A percentile compares a stretch with the other conserved stretches of the same genome.
These are phyloP conservation scores for Drosophila takahashii DNA, from an alignment of 1,140 invertebrate species.

Conservation along the genomic window DNA sequence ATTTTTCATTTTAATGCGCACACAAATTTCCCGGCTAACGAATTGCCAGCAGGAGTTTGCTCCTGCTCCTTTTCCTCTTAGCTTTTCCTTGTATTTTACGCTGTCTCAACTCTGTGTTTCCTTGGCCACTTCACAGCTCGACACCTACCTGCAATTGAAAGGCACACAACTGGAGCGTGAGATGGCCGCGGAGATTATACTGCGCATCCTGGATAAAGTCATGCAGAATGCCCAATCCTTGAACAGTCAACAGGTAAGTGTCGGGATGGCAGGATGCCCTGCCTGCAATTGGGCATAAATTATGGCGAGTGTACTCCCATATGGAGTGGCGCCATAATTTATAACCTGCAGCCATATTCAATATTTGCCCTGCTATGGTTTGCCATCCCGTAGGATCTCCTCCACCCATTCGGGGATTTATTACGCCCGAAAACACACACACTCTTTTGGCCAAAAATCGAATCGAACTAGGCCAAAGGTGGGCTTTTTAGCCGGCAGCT, in stretches of 20 bases:
- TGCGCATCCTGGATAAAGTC: slow-evolving; percentile 84
- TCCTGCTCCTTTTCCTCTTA: slow-evolving; percentile 2
- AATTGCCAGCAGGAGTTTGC: slow-evolving; percentile 37
- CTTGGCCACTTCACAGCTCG: slow-evolving; percentile 76
- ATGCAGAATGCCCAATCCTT: slow-evolving; percentile 84
- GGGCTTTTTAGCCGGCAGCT: slow-evolving; percentile 45
- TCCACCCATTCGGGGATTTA: slow-evolving; percentile 58
- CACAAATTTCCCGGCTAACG: slow-evolving; percentile 80
- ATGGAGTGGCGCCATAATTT: slow-evolving; percentile 68
- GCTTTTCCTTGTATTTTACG: slow-evolving; percentile 38
- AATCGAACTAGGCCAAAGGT: slow-evolving; percentile 17
- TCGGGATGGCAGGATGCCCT: background rate
- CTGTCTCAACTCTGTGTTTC: slow-evolving; percentile 42
- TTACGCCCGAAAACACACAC: slow-evolving; percentile 33
- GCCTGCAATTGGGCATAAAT: slow-evolving; percentile 70
- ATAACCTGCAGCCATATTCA: slow-evolving; percentile 79
- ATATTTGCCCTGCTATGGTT: slow-evolving; percentile 62
- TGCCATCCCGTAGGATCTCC: slow-evolving; percentile 18
- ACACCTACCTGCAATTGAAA: slow-evolving; percentile 83
- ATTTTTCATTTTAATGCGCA: slow-evolving; percentile 84
- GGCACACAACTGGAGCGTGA: slow-evolving; percentile 84
- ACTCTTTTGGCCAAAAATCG: slow-evolving; percentile 5
- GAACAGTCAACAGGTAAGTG: slow-evolving; percentile 84
- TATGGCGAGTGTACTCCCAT: slow-evolving; percentile 42
- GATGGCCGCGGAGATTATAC: slow-evolving; percentile 84